Conservation (phyloP, 2,797 vertebrate genomes). For the Hippoglossus hippoglossus region DNA sequence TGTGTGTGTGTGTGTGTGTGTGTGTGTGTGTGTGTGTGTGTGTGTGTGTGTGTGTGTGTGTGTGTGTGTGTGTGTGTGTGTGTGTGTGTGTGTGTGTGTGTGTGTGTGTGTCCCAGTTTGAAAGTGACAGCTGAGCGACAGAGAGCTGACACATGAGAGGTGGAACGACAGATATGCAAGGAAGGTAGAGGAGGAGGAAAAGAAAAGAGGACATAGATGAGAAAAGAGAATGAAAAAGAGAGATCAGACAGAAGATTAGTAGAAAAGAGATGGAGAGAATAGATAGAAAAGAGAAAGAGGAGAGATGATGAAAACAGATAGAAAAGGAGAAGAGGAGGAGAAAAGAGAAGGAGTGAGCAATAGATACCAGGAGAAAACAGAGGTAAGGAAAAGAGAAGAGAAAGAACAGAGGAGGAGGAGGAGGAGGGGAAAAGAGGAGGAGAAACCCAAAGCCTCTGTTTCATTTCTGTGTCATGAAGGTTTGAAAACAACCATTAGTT, state of each 20-base stretch:
- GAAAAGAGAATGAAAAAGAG: background rate
- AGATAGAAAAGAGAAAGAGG: background rate
- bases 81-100: constrained; percentile 35
- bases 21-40: too few species aligned
- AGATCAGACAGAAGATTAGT: background rate
- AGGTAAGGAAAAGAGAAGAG: too few species aligned
- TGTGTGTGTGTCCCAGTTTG: constrained; percentile 59
- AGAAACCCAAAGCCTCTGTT: too few species aligned
- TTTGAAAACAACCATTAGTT: too few species aligned
- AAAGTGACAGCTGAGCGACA: constrained; percentile 77
- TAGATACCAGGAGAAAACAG: too few species aligned
- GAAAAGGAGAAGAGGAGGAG: background rate
- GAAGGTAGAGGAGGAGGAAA: constrained; percentile 2
- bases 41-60: too few species aligned
- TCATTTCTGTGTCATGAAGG: too few species aligned
- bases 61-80: constrained; percentile 20
- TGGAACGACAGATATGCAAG: constrained; percentile 61
- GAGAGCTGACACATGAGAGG: constrained; percentile 70
- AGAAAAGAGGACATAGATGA: background rate
- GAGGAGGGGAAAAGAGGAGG: too few species aligned
- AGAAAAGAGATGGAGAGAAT: background rate
- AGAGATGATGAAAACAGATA: background rate
- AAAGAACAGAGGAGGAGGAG: background rate
- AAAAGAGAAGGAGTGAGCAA: background rate
- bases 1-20: too few species aligned